Conservation (phyloP, 2,797 vertebrate species). For the Cynopterus sphinx region DNA sequence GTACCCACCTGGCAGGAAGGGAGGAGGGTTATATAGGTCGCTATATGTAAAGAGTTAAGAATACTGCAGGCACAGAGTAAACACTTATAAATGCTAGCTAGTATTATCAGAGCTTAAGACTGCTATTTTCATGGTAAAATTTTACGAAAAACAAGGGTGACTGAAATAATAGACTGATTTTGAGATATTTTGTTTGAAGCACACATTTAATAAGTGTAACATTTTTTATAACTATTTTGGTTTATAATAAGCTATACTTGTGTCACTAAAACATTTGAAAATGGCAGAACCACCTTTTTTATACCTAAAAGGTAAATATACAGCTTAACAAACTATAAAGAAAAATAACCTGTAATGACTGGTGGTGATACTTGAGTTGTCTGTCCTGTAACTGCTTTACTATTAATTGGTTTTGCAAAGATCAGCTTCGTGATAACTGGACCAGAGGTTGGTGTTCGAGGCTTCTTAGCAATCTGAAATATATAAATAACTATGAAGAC, state of each 20-base stretch:
- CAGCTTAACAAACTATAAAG: slow-evolving; percentile 74
- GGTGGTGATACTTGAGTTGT: slow-evolving; percentile 92
- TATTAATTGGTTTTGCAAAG: slow-evolving; percentile 98
- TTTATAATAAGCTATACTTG: slow-evolving; percentile 26
- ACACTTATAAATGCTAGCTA: background rate
- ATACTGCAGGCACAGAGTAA: background rate
- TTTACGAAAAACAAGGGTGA: slow-evolving; percentile 1
- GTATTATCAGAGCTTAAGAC: background rate
- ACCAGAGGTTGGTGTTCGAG: slow-evolving; percentile 92
- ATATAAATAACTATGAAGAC: slow-evolving; percentile 77
- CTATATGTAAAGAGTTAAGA: background rate
- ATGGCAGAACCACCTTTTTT: background rate
- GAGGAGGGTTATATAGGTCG: background rate
- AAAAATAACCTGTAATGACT: slow-evolving; percentile 91
- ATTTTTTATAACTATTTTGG: slow-evolving; percentile 40
- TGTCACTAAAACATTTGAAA: slow-evolving; percentile 41
- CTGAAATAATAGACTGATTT: slow-evolving; percentile 13
- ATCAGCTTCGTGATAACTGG: slow-evolving; percentile 97
- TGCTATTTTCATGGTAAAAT: background rate
- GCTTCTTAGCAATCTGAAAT: slow-evolving; percentile 97
- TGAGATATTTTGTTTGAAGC: slow-evolving; percentile 21
- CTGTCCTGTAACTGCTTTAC: slow-evolving; percentile 94
- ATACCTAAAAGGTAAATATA: slow-evolving; percentile 27
- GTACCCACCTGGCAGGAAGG: background rate
- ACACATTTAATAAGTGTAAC: slow-evolving; percentile 18